Base-by-base conservation (phyloP, 2,113 vertebrate species). In the Lepus timidus region DNA sequence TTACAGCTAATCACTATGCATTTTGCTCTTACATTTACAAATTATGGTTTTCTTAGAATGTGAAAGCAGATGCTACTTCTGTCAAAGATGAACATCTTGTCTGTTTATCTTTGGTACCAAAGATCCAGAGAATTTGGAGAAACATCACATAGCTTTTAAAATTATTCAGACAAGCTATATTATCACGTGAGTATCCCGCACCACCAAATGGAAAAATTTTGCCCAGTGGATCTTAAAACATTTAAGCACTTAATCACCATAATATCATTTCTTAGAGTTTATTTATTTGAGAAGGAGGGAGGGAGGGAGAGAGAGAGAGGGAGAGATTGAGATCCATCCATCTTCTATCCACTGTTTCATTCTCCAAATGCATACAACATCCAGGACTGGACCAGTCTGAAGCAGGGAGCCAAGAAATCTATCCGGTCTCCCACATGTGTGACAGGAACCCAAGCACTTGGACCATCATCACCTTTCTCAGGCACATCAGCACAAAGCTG, bases 71-170 rank as follows among this genome's bases (percentile, higher is more conserved):
- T 93, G 58, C 67, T 92, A 61, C 85, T 93, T 82, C 29, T 67
- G 36, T 94, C 74, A 52, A 88, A 92, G n/a, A 61, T 94, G 91
- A 25, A 20, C 70, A 80, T 93, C 81, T 92, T 91, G 16, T 84
- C 80, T 93, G 93, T 92, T 93, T 94, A 80, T 96, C 89, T 96
- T 88, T 84, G 51, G 36, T 93, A 82, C 70, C 94, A 90, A 92
- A 96, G 81, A 92, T 76, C 49, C 22, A 88, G 74, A 94, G 51
- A 90, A 93, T 85, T 96, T 93, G 90, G 79, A 93, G 51, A 91
- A 79, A 95, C 55, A 95, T 96, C 90, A 90, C 68, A 95, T 70
- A 70, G 9, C 73, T 85, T 92, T 93, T 82, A 85, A 82, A 95
- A 85, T 95, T 91, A 91, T 94, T 93, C 74, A 92, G 33, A 90